phyloP scores from a whole-genome alignment of 2,113 vertebrate species.

The Pitta sordida region DNA sequence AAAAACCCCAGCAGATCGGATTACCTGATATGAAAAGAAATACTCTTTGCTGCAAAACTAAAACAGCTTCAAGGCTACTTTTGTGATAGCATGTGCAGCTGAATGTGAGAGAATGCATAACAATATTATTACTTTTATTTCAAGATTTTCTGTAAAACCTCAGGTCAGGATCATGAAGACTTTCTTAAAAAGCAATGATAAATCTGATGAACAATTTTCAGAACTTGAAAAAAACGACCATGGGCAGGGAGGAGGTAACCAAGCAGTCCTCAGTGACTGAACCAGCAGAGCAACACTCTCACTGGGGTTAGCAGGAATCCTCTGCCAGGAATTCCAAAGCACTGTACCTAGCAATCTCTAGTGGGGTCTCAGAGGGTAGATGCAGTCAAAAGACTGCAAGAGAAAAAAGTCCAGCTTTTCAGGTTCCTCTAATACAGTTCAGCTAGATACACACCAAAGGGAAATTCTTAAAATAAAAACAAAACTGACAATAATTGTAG shows the following conservation, averaged over 20 bases:
- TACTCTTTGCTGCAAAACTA: conserved; percentile 47
- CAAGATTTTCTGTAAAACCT: conserved; percentile 50
- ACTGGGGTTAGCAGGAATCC: background rate
- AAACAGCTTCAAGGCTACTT: conserved; percentile 62
- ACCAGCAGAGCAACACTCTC: background rate
- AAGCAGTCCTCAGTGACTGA: background rate
- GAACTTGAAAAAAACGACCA: background rate
- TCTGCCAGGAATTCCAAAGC: background rate
- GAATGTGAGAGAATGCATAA: conserved; percentile 59
- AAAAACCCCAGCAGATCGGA: conserved; percentile 1
- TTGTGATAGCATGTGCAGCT: conserved; percentile 46
- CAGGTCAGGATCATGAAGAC: conserved; percentile 37
- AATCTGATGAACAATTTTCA: conserved; percentile 32
- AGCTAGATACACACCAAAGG: background rate
- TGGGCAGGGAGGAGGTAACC: background rate
- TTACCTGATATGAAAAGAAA: conserved; percentile 57
- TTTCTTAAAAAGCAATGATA: conserved; percentile 45
- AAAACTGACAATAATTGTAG: background rate
- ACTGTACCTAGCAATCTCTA: background rate
- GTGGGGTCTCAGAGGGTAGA: background rate
- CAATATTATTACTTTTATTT: conserved; percentile 62
- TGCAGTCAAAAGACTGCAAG: background rate
- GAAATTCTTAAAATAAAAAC: background rate
- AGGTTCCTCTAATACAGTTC: background rate
- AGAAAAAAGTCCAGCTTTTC: background rate